Evolutionary conservation across 2,113 vertebrate genomes (phyloP).

Genomic region (Ceyx cyanopectus): DNA sequence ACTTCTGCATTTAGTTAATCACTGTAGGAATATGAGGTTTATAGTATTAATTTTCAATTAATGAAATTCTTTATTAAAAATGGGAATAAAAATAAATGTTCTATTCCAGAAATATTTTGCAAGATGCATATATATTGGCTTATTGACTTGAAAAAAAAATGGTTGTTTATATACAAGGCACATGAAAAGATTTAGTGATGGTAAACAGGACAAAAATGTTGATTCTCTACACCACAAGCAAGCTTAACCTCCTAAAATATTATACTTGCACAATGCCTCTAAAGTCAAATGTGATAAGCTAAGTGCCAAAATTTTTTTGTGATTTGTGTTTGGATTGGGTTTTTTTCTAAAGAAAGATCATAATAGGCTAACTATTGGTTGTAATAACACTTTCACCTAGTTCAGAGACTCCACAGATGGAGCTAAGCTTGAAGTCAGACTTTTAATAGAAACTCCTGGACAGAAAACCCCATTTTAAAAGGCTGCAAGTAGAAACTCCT

Average conservation of each 20-base stretch:
- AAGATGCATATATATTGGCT: not conserved
- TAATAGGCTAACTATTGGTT: not conserved
- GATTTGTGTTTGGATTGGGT: not conserved
- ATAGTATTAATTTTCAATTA: not conserved
- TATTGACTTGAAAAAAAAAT: not conserved
- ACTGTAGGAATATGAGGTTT: not conserved
- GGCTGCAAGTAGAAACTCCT: not conserved
- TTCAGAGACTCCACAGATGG: not conserved
- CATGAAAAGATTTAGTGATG: not conserved
- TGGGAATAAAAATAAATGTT: not conserved
- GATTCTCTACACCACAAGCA: not conserved
- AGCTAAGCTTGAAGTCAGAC: not conserved
- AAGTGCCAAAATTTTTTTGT: not conserved
- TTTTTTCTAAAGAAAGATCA: not conserved
- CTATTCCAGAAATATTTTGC: not conserved
- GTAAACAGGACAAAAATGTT: not conserved
- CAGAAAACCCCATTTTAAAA: slow-evolving; percentile 35
- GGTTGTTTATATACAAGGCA: not conserved
- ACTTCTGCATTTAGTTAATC: not conserved
- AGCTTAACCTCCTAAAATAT: not conserved
- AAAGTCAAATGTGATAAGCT: not conserved
- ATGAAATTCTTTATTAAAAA: not conserved
- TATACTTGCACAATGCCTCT: not conserved
- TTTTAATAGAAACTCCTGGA: slow-evolving; percentile 30
- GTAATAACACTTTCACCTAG: not conserved